Base-by-base conservation (phyloP, 2,888 invertebrate genomes). In the Phymatocera aterrima region DNA sequence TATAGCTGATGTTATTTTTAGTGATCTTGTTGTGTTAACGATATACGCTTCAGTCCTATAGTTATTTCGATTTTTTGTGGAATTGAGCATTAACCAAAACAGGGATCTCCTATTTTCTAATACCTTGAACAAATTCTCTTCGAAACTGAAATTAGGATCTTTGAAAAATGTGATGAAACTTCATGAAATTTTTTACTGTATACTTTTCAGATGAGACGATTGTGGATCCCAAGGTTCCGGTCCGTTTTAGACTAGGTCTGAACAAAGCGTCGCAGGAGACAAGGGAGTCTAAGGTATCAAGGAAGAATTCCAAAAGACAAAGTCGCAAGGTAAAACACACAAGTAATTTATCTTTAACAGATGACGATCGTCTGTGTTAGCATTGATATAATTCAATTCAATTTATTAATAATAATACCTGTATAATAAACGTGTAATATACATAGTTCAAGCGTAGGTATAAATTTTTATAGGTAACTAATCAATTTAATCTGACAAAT, bases 301-400 rank as follows among this genome's bases (percentile, higher is more conserved):
- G 89, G 77, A 89, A 86, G 81, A 79, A 86, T 82, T 84, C 87
- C 78, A 89, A 89, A 79, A 86, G 88, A 79, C 88, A 85, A 81
- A 86, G 86, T 81, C 89, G 89, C 77, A 89, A 89, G 89, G 87
- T 88, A 85, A 89, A 89, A 78, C 88, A 89, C 82, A 87, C 87
- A 84, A 87, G 82, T 84, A 86, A 84, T 85, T 84, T 88, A 83
- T 81, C 85, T 82, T 78, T 85, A 81, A 85, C 81, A 83, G 84
- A 87, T 85, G 82, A 80, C 79, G 83, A 87, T 77, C 83, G 84
- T 79, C 80, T 80, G 79, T 82, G 83, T 79, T 85, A 85, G 81
- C 82, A 81, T 34, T 72, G 34, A 15, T 21, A 15, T 28, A 46
- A 43, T 12, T 40, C 5, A 8, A 68, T 68, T 46, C 21, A 68